Evolutionary conservation across 2,797 vertebrate species (phyloP), one percentile per base, ranked within the genome.

Genomic region (Picus viridis): DNA sequence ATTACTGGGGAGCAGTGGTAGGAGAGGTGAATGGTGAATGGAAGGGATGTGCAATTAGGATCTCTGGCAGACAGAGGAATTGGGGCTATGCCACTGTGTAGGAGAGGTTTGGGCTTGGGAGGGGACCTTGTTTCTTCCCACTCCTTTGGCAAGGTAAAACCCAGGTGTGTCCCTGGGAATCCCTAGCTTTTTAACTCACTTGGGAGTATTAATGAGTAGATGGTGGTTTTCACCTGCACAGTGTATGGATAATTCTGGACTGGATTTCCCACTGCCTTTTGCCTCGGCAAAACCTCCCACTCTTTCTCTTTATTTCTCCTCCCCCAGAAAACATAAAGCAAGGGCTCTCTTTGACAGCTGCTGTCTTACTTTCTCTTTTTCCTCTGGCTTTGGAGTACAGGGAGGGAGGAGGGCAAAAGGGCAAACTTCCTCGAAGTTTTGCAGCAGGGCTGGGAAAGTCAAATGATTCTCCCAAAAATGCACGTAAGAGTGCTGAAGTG

Each of bases 151-250:
- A 92, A 93, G 47, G 70, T 58, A 88, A 79, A 94, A 10, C n/a
- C 68, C 87, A 95, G 93, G 92, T 96, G 96, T 88, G 93, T 96
- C 90, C 80, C 89, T 95, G 90, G 91, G 94, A 96, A 94, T 90
- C 92, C 94, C 90, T 90, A 19, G 54, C 73, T 32, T 94, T 95
- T 94, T 70, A 90, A 91, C 81, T 86, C 16, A 2, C 67, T 77
- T 43, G 68, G 68, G 61, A 87, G 76, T 29, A n/a, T 41, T 87
- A 67, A 85, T 17, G n/a, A 70, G 54, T 34, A 58, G 65, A 88
- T 80, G 91, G 72, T 91, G 74, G 77, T 88, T 89, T 95, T 84
- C 88, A 91, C 89, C 93, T 89, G 88, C 63, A n/a, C 71, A 36
- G 7, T 59, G 79, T 1, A 0, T 27, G 56, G 39, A 36, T 54